Evolutionary conservation across 1,140 invertebrate species (phyloP), one percentile per base, ranked within the genome.

Genomic region (Drosophila azteca): DNA sequence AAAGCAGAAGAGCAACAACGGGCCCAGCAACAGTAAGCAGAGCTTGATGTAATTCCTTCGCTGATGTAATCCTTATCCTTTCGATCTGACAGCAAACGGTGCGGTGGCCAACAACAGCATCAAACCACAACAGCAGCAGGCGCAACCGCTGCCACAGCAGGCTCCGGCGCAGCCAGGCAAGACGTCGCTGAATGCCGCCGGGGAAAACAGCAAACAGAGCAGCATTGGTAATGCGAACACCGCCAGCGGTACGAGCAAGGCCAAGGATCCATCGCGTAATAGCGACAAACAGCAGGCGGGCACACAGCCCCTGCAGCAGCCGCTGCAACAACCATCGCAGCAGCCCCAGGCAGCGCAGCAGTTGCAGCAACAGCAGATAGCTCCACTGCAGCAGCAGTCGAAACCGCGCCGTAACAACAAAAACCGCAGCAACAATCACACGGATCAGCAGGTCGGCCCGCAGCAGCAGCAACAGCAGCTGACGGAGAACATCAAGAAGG

Each of bases 1-100:
- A 82, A 71, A 82, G 75, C 90, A 91, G 70, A 91, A 90, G 73
- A 90, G 83, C 77, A 88, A 80, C 79, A 91, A 90, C 69, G 84
- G 71, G 26, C 71, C 80, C 20, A 88, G 69, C 72, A 91, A 90
- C 70, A 90, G 90, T 91, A 73, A 91, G 90, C 85, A 74, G 31
- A 63, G 15, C 43, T 3, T 41, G 7, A 44, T 24, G 22, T 0
- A 9, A 39, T 2, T 5, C 6, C 45, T 48, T 31, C 15, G 39
- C 45, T 43, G 9, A 29, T 60, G 20, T 44, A 24, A 67, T 57
- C n/a, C 24, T 26, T 26, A n/a, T 54, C 0, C 3, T 26, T 41
- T 31, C 44, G 6, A 35, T 62, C 58, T 45, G 15, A 2, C 43
- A 91, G 90, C 88, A 61, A 91, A 91, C 60, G 88, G 90, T 69